phyloP scores from a whole-genome alignment of 2,113 vertebrate species.

The Notechis scutatus region DNA sequence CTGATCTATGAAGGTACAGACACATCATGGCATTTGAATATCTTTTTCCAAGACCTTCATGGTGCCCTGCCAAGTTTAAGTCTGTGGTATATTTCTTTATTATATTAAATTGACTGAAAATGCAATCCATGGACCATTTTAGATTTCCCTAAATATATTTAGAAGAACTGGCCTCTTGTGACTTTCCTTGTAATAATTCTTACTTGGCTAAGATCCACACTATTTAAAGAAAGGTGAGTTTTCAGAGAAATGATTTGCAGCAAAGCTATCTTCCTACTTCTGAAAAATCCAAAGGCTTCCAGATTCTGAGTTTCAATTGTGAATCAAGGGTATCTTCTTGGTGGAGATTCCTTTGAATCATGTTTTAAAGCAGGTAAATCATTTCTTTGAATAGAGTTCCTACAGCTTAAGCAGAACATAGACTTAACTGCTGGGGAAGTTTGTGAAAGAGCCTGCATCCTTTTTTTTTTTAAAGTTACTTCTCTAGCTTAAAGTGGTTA shows the following conservation, averaged over 20 bases:
- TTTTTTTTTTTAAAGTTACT: neutral
- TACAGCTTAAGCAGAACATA: neutral
- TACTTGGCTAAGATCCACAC: neutral
- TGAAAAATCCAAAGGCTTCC: neutral
- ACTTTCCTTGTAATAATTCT: neutral
- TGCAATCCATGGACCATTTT: neutral
- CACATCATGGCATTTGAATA: neutral
- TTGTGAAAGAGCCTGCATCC: neutral
- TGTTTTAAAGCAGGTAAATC: neutral
- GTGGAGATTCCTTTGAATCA: neutral
- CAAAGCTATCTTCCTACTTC: neutral
- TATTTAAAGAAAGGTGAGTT: neutral
- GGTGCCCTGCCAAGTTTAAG: neutral
- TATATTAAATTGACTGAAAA: slow-evolving; percentile 4
- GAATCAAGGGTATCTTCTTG: neutral
- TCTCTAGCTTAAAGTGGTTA: neutral
- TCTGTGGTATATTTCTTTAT: neutral
- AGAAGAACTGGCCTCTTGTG: neutral
- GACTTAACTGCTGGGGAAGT: neutral
- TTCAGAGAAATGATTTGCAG: neutral
- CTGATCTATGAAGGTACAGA: neutral
- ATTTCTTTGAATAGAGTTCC: neutral
- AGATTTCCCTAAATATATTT: neutral
- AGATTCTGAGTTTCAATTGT: too few species aligned
- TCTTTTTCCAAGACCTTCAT: neutral